Evolutionary conservation across 2,888 invertebrate genomes (phyloP).

Genomic region (Ectobius pallidus): DNA sequence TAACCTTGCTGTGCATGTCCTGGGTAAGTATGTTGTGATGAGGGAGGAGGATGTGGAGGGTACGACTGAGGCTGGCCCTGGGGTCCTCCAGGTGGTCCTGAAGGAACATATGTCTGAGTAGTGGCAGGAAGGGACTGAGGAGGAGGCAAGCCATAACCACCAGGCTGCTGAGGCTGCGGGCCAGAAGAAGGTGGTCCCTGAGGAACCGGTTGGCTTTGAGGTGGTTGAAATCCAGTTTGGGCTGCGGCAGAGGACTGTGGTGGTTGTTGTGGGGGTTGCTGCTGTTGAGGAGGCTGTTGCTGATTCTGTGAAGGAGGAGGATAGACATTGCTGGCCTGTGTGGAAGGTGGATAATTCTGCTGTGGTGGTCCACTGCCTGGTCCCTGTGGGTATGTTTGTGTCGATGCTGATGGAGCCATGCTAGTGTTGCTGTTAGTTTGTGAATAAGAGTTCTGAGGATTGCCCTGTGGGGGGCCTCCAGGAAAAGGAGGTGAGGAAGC

Average conservation of each 20-base stretch:
- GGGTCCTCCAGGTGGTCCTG: constrained; percentile 34
- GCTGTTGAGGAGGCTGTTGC: constrained; percentile 39
- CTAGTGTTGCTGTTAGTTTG: constrained; percentile 50
- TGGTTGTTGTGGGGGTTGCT: constrained; percentile 33
- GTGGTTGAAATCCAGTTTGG: constrained; percentile 55
- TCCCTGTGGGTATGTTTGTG: constrained; percentile 67
- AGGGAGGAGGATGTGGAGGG: constrained; percentile 48
- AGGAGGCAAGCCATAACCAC: constrained; percentile 41
- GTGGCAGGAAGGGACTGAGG: constrained; percentile 43
- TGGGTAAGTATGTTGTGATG: constrained; percentile 39
- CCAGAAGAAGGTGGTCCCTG: constrained; percentile 39
- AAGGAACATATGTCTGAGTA: constrained; percentile 42
- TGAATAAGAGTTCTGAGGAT: constrained; percentile 47
- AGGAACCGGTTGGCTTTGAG: constrained; percentile 44
- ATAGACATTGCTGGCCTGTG: constrained; percentile 56
- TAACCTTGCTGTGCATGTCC: constrained; percentile 39
- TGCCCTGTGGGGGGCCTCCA: constrained; percentile 44
- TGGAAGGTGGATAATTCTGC: constrained; percentile 62
- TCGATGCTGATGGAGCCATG: constrained; percentile 57
- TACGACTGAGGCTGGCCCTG: constrained; percentile 41
- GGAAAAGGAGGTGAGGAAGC: constrained; percentile 53
- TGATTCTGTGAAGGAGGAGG: constrained; percentile 35
- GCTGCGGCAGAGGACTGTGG: constrained; percentile 50
- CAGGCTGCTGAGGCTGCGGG: constrained; percentile 37
- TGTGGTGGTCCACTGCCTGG: constrained; percentile 39